A percentile compares a stretch with the other conserved stretches of the same genome.
Conservation (phyloP, 2,888 invertebrate species). For the Parthenolecanium corni region DNA sequence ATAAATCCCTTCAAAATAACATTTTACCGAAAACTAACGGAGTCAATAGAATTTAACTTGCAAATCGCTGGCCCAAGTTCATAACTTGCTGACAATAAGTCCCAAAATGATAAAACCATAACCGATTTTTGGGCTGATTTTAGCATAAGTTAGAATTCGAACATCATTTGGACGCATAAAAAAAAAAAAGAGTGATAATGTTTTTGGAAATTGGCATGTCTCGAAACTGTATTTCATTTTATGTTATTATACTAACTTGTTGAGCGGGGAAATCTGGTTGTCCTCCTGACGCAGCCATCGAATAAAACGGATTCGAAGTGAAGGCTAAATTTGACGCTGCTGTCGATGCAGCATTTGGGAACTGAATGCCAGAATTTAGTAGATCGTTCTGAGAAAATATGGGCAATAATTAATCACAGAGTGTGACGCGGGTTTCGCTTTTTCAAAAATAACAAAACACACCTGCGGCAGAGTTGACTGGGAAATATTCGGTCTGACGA, state of each 20-base stretch:
- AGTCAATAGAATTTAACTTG: too few species aligned
- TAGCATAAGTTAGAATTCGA: background rate
- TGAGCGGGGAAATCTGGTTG: slow-evolving; percentile 22
- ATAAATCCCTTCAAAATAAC: too few species aligned
- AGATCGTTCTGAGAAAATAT: slow-evolving; percentile 7
- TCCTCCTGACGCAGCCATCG: slow-evolving; percentile 32
- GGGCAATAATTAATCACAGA: too few species aligned
- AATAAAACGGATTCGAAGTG: slow-evolving; percentile 34
- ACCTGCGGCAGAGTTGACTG: background rate
- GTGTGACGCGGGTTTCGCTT: background rate
- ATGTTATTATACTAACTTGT: background rate
- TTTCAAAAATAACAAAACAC: background rate
- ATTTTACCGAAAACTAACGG: too few species aligned
- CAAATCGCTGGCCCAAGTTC: too few species aligned
- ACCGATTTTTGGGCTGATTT: background rate
- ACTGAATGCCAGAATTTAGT: slow-evolving; percentile 1
- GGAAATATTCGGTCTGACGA: background rate
- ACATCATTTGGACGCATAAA: background rate
- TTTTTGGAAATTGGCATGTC: background rate
- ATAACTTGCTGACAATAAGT: background rate
- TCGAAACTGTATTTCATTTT: background rate
- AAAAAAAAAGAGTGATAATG: background rate
- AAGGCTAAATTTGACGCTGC: slow-evolving; percentile 25
- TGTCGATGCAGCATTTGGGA: slow-evolving; percentile 1
- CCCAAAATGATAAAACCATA: background rate